A percentile compares a stretch with the other conserved stretches of the same genome.
These are phyloP conservation scores for Daubentonia madagascariensis DNA, from an alignment of 2,113 vertebrate genomes.

Conservation along the genomic window DNA sequence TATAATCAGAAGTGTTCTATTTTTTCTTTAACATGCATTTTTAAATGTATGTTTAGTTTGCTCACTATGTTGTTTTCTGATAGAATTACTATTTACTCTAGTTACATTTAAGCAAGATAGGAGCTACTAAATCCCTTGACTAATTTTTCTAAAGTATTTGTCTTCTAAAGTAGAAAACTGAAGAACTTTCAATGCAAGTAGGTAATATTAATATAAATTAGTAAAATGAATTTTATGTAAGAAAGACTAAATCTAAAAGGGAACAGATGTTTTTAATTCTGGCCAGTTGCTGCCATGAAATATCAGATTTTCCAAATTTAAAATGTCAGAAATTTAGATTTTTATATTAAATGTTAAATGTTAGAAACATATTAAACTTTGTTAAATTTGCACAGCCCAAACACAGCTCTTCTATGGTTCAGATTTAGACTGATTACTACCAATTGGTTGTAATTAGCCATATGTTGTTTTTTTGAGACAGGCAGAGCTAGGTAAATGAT, in stretches of 20 bases:
- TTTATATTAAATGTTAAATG: background rate
- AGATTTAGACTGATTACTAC: background rate
- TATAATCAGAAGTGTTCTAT: background rate
- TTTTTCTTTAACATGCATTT: background rate
- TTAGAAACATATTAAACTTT: background rate
- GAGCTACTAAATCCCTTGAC: background rate
- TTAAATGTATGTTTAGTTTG: background rate
- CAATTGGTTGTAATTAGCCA: background rate
- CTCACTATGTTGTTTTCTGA: background rate
- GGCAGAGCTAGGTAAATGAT: background rate
- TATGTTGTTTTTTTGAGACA: background rate
- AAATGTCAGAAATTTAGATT: background rate
- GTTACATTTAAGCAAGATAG: background rate
- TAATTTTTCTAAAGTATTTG: background rate
- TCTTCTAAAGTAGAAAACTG: background rate
- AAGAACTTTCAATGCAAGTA: background rate
- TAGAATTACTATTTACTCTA: background rate
- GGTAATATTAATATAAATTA: background rate
- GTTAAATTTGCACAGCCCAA: background rate
- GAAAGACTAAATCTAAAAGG: background rate
- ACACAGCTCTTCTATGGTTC: background rate
- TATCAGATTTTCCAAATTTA: background rate
- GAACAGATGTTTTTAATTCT: background rate
- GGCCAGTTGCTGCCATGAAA: background rate
- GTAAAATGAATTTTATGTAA: background rate